Conservation (phyloP, 92 coral and sea anemone species). For the Diadumene lineata region DNA sequence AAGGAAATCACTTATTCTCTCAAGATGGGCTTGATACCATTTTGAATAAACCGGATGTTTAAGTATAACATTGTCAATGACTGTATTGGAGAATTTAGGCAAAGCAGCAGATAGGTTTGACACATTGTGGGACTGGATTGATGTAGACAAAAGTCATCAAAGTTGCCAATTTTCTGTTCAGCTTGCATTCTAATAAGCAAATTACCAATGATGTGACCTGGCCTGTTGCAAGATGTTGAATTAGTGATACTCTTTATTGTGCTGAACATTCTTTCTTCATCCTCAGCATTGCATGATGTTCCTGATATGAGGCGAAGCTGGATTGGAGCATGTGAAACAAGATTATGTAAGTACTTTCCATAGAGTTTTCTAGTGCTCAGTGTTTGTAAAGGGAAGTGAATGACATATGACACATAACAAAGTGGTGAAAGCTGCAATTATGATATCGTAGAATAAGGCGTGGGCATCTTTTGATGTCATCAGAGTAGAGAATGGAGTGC, state of each 20-base stretch:
- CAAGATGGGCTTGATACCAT: conserved; percentile 36
- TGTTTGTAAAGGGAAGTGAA: no score
- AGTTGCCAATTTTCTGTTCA: conserved; percentile 15
- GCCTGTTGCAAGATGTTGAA: conserved; percentile 2
- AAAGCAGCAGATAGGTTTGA: conserved; percentile 14
- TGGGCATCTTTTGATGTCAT: conserved; percentile 22
- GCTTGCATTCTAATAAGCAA: conserved; percentile 10
- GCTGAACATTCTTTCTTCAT: conserved; percentile 3
- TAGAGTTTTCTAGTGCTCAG: conserved; percentile 31
- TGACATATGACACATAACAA: conserved; percentile 9
- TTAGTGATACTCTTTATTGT: conserved; percentile 3
- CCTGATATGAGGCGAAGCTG: not conserved
- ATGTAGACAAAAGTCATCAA: no score
- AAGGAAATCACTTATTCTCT: conserved; percentile 42
- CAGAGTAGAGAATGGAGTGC: conserved; percentile 37
- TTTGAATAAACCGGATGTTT: conserved; percentile 7
- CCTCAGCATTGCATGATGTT: not conserved
- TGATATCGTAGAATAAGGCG: conserved; percentile 28
- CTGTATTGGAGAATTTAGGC: conserved; percentile 10
- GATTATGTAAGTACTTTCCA: conserved; percentile 28
- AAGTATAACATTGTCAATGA: not conserved
- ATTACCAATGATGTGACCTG: conserved; percentile 17
- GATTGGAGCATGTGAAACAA: not conserved
- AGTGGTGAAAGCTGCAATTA: conserved; percentile 19
- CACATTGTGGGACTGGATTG: no score